Conservation (phyloP, 2,888 invertebrate genomes). For the Ashinkailepas kermadecensis region DNA sequence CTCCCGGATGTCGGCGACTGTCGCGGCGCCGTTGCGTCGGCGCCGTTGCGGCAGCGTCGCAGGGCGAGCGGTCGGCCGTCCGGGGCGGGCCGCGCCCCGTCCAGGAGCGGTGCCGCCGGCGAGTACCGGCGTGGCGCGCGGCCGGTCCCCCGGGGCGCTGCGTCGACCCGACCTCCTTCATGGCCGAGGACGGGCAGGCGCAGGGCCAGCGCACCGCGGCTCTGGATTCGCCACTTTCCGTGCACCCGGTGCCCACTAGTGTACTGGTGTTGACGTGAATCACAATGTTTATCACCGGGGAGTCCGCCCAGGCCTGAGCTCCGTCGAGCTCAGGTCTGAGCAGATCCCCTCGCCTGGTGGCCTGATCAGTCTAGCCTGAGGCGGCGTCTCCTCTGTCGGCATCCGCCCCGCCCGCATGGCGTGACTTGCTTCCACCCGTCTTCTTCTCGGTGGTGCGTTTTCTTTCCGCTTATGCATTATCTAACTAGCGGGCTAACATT, state of each 20-base stretch:
- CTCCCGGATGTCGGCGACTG: background rate
- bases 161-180: constrained; percentile 1
- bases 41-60: background rate
- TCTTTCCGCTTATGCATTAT: no score
- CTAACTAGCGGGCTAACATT: no score
- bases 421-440: no score
- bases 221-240: constrained; percentile 16
- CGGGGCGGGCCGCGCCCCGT: no score
- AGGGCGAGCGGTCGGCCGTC: background rate
- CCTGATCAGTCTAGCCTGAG: background rate
- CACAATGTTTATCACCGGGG: background rate
- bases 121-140: background rate
- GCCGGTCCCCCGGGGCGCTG: background rate
- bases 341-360: constrained; percentile 5
- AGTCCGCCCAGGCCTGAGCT: background rate
- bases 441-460: no score
- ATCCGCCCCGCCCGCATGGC: no score
- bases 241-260: constrained; percentile 22
- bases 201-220: background rate
- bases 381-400: no score
- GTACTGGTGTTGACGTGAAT: constrained; percentile 22
- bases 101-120: no score
- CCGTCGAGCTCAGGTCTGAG: background rate
- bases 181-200: background rate
- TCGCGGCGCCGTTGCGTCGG: background rate